Evolutionary conservation across 2,797 vertebrate genomes (phyloP), one percentile per base, ranked within the genome.

Genomic region (Onychomys torridus): DNA sequence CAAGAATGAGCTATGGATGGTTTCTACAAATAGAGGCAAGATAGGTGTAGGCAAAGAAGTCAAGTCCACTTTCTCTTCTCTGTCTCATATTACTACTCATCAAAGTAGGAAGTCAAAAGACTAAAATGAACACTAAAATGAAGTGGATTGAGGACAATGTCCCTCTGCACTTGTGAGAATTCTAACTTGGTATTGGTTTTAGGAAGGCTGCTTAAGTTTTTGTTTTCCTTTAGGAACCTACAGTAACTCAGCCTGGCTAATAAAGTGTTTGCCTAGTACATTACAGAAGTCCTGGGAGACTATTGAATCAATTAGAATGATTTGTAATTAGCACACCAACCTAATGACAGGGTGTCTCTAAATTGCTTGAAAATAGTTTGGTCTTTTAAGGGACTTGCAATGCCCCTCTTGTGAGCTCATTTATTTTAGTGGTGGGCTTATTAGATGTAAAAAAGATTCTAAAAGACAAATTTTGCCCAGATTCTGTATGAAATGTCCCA

Each of bases 291-390:
- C 97, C 96, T n/a, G 90, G 97, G 97, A 97, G 95, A 91, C 93
- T 87, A 87, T 89, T 95, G 94, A 98, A 96, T 98, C 97, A 95
- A 97, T 97, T 96, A 96, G 97, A 96, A 87, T 95, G 97, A 97
- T 97, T 97, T 93, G 97, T 97, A 96, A 97, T 98, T 96, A 98
- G 96, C 97, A 95, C 95, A 96, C 93, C 90, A 95, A 94, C 92
- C 90, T 93, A 96, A 97, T 89, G 97, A 94, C 94, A 96, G 96
- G 93, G 97, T 96, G 71, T 76, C 93, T 98, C 89, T 92, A 94
- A 96, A 96, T 77, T 63, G 85, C 94, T 97, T 49, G 89, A 95
- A 96, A 94, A 91, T 93, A 87, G 90, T 98, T 97, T 87, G 75
- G 75, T 93, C 63, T 92, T 86, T 90, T 97, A 40, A 95, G 89